A percentile compares a stretch with the other conserved stretches of the same genome.
phyloP scores from a whole-genome alignment of 2,888 invertebrate genomes.

The Baronia brevicornis region DNA sequence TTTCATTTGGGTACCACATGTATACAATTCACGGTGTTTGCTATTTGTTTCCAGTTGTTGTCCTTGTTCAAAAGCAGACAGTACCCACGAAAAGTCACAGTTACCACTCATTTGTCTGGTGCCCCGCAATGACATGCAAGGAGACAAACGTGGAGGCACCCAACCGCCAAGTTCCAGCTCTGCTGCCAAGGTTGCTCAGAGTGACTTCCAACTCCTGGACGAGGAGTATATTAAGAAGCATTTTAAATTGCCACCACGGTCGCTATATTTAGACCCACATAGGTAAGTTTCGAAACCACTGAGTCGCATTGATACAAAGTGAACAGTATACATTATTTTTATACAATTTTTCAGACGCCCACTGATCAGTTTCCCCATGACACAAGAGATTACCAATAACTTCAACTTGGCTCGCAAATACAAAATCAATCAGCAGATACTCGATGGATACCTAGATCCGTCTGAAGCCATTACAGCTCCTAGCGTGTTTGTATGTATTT shows the following conservation, averaged over 20 bases:
- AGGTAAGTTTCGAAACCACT: constrained; percentile 27
- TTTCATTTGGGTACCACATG: too few relatives aligned
- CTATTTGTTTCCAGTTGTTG: constrained; percentile 41
- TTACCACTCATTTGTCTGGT: constrained; percentile 59
- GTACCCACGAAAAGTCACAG: constrained; percentile 25
- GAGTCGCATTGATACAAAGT: background rate
- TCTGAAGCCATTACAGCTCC: constrained; percentile 54
- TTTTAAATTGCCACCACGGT: constrained; percentile 49
- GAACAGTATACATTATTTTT: background rate
- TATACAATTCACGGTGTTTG: constrained; percentile 29
- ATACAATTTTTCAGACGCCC: constrained; percentile 42
- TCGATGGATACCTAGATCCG: constrained; percentile 54
- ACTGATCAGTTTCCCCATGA: constrained; percentile 62
- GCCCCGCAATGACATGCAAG: constrained; percentile 46
- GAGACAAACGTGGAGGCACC: too few relatives aligned
- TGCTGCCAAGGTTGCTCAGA: constrained; percentile 19
- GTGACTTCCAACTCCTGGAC: constrained; percentile 43
- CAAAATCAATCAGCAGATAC: constrained; percentile 62
- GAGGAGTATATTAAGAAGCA: constrained; percentile 55
- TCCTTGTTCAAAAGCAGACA: constrained; percentile 30
- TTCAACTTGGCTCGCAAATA: constrained; percentile 55
- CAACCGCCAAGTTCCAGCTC: constrained; percentile 23
- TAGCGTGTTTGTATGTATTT: constrained; percentile 56
- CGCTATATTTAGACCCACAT: constrained; percentile 56
- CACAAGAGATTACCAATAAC: constrained; percentile 43